Evolutionary conservation across 2,113 vertebrate genomes (phyloP), one percentile per base, ranked within the genome.

Genomic region (Larimichthys polyactis): DNA sequence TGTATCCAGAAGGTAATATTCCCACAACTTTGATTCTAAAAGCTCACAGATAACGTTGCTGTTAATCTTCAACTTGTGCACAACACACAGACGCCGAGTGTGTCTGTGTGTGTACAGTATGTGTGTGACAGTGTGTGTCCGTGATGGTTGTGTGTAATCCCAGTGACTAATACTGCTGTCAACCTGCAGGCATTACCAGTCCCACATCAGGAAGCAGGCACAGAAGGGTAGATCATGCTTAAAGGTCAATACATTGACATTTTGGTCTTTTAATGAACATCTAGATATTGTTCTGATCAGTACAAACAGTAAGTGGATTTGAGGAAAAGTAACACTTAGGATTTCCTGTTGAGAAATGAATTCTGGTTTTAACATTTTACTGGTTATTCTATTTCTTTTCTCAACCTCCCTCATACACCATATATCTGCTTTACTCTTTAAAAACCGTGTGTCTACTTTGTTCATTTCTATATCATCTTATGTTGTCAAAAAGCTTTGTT

Each of bases 131-230:
- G 62, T 73, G 78, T 69, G 63, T 72, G 75, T 77, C 36, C 36
- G 48, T 63, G 82, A 77, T 22, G 46, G 78, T 71, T 58, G 65
- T 86, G 89, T 81, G 79, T 90, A 90, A 92, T 91, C 86, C 77
- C 32, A 82, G 57, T 86, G 83, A 88, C 86, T 89, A 85, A 94
- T 59, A 54, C 89, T 75, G 71, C 83, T 71, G 79, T 84, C 71
- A 84, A 76, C 75, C 79, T 74, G 80, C 73, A 79, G 75, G 81
- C 81, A 78, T 86, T 68, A 74, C 52, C 19, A 77, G 15, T 67
- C 72, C 67, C 79, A 85, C 85, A 88, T 88, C 75, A 87, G 71
- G 82, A 86, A 70, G 83, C 67, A 44, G 43, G 71, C 69, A 81
- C 6, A 5, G 55, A 7, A 7, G 63, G 63, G 66, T 49, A 79